Percentiles rank a stretch among this genome's conserved stretches.
These are phyloP conservation scores for Anthoscopus minutus DNA, from an alignment of 2,113 vertebrate species.

Conservation along the genomic window DNA sequence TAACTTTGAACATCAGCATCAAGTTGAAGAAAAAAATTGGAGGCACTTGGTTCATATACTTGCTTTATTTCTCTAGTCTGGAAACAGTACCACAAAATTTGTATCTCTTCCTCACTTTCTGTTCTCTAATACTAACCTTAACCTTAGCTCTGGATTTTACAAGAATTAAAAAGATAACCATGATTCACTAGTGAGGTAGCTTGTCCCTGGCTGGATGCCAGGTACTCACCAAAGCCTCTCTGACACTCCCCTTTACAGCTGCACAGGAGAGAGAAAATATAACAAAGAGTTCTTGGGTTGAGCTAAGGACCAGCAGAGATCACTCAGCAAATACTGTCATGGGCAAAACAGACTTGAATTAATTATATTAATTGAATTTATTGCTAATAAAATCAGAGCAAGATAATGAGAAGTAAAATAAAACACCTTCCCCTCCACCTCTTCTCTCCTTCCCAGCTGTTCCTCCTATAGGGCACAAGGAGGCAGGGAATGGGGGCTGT, in stretches of 20 bases:
- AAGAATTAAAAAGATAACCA: not conserved
- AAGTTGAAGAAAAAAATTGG: not conserved
- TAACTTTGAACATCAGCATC: not conserved
- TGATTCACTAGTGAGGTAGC: not conserved
- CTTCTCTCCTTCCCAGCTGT: not conserved
- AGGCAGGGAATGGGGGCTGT: not conserved
- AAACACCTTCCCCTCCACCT: not conserved
- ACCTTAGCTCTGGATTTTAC: not conserved
- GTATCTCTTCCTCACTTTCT: not conserved
- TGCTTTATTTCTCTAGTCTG: not conserved
- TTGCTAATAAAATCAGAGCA: not conserved
- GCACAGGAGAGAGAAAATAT: not conserved
- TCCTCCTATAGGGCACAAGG: not conserved
- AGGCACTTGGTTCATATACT: not conserved
- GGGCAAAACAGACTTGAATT: not conserved
- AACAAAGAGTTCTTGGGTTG: not conserved
- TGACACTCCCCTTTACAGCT: not conserved
- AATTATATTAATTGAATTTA: not conserved
- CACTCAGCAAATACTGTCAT: not conserved
- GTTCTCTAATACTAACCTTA: not conserved
- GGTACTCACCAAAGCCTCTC: not conserved
- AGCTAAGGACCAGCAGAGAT: not conserved
- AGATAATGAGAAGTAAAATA: not conserved
- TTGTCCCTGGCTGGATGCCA: not conserved
- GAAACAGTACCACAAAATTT: not conserved